Percentiles rank a stretch among this genome's conserved stretches.
Evolutionary conservation across 2,888 invertebrate genomes (phyloP).

Genomic region (Matsumyia berberina): DNA sequence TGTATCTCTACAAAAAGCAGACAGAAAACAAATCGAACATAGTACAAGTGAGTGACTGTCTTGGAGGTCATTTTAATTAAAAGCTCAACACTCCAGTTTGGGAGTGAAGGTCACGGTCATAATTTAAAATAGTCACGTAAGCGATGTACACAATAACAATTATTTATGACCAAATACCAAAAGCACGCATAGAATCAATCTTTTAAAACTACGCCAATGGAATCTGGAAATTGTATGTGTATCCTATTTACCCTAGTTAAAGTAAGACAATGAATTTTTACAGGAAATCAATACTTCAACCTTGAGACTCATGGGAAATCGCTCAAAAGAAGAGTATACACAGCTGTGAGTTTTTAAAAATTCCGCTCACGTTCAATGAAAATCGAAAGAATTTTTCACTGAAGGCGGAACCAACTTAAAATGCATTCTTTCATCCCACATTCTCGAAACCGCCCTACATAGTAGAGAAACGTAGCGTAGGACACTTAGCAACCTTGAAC

Average conservation of each 20-base stretch:
- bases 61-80: slow-evolving; percentile 10
- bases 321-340: no score
- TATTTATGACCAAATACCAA: neutral
- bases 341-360: neutral
- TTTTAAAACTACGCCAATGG: neutral
- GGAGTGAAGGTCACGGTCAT: slow-evolving; percentile 20
- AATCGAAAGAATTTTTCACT: neutral
- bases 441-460: neutral
- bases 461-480: neutral
- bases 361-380: neutral
- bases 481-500: slow-evolving; percentile 10
- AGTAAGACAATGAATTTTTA: neutral
- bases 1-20: neutral
- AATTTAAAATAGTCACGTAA: slow-evolving; percentile 2
- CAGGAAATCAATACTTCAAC: slow-evolving; percentile 1
- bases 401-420: neutral
- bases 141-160: neutral
- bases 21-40: neutral
- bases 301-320: neutral
- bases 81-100: neutral
- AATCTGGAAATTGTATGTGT: neutral
- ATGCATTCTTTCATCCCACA: neutral
- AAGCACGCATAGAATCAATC: neutral
- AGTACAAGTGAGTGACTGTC: slow-evolving; percentile 1
- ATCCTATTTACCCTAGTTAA: neutral